These are phyloP conservation scores for Oncorhynchus kisutch DNA, from an alignment of 2,113 vertebrate species.

Conservation along the genomic window DNA sequence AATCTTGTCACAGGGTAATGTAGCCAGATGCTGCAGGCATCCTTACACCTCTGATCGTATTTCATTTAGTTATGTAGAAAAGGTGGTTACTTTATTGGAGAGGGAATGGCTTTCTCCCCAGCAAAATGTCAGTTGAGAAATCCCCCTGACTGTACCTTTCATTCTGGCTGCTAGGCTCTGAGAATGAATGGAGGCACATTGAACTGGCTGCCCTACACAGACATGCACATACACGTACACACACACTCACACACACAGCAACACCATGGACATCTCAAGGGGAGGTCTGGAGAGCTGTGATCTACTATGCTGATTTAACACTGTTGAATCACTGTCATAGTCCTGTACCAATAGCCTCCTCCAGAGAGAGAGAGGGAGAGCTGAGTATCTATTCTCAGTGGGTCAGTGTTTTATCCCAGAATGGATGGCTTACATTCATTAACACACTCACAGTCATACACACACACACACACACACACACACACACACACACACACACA, in stretches of 20 bases:
- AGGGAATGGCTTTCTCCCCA: background rate
- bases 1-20: constrained; percentile 25
- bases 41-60: background rate
- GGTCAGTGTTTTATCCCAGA: background rate
- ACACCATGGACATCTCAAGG: background rate
- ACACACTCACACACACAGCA: background rate
- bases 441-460: no score
- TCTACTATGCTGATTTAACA: background rate
- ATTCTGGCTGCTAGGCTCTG: background rate
- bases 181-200: constrained; percentile 1
- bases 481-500: no score
- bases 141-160: background rate
- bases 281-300: background rate
- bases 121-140: background rate
- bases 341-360: no score
- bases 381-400: background rate
- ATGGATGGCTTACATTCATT: background rate
- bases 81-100: background rate
- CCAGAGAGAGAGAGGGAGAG: no score
- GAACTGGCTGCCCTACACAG: constrained; percentile 13
- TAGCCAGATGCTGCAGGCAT: background rate
- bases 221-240: background rate
- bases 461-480: no score
- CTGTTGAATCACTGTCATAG: constrained; percentile 2
- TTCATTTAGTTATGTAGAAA: background rate